Conservation (phyloP, 1,140 invertebrate species). For the Limonius californicus region DNA sequence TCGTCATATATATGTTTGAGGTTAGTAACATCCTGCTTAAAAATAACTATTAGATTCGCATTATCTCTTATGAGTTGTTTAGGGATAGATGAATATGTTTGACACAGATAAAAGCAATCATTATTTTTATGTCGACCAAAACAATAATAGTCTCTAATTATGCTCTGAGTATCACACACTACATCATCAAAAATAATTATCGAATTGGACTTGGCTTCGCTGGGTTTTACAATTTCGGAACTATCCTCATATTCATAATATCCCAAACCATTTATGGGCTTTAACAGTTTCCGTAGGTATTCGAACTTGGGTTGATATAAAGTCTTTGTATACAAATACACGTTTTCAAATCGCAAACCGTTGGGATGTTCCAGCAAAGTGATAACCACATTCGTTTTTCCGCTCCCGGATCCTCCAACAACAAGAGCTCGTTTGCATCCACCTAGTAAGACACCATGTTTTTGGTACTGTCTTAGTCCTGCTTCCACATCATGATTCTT, state of each 20-base stretch:
- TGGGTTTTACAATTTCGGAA: conserved; percentile 5
- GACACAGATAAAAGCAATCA: conserved; percentile 46
- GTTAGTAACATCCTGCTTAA: conserved; percentile 45
- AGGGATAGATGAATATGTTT: no score
- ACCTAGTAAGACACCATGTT: not conserved
- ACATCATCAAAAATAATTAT: conserved; percentile 18
- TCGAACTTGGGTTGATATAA: conserved; percentile 1
- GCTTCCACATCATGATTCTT: not conserved
- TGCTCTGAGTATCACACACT: conserved; percentile 12
- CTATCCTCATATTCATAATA: not conserved
- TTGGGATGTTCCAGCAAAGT: conserved; percentile 7
- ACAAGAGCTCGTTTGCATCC: conserved; percentile 6
- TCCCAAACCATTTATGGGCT: not conserved
- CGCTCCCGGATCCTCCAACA: not conserved
- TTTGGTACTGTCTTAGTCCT: not conserved
- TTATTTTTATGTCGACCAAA: conserved; percentile 40
- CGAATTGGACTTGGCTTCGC: conserved; percentile 3
- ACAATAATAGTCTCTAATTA: conserved; percentile 15
- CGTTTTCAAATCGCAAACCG: conserved; percentile 11
- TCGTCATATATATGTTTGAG: conserved; percentile 45
- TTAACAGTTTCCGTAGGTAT: not conserved
- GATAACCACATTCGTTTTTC: conserved; percentile 15
- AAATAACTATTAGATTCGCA: no score
- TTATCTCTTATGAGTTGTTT: no score
- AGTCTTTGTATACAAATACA: conserved; percentile 10